A percentile compares a stretch with the other conserved stretches of the same genome.
phyloP scores from a whole-genome alignment of 2,888 invertebrate genomes.

The Brachypalpus laphriformis region DNA sequence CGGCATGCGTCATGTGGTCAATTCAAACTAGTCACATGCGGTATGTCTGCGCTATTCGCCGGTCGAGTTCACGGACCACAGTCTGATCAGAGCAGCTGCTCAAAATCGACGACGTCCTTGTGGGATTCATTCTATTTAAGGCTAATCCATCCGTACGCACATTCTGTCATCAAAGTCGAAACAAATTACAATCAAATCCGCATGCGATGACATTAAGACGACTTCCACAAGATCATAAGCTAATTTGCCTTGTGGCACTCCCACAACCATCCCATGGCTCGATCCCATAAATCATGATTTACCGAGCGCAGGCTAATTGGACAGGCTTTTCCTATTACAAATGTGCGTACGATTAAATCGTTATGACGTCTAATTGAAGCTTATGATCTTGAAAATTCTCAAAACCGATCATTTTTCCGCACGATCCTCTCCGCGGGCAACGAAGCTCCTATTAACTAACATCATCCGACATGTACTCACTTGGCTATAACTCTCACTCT shows the following conservation, averaged over 20 bases:
- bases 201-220: conserved; percentile 14
- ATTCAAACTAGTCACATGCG: background rate
- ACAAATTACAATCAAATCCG: too few species aligned
- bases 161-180: conserved; percentile 19
- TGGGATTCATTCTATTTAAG: background rate
- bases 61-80: conserved; percentile 1
- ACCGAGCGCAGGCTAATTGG: conserved; percentile 41
- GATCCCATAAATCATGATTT: conserved; percentile 24
- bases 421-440: conserved; percentile 10
- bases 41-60: background rate
- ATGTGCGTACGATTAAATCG: conserved; percentile 33
- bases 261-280: conserved; percentile 20
- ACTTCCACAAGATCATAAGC: conserved; percentile 6
- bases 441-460: conserved; percentile 34
- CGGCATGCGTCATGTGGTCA: conserved; percentile 1
- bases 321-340: background rate
- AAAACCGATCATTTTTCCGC: background rate
- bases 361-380: conserved; percentile 58
- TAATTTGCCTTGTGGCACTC: conserved; percentile 44
- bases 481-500: conserved; percentile 31
- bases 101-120: background rate
- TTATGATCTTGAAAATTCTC: conserved; percentile 66
- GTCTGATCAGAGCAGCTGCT: background rate
- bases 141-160: conserved; percentile 4
- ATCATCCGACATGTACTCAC: conserved; percentile 42